These are phyloP conservation scores for Parnassius mnemosyne DNA, from an alignment of 2,888 invertebrate species.

Conservation along the genomic window DNA sequence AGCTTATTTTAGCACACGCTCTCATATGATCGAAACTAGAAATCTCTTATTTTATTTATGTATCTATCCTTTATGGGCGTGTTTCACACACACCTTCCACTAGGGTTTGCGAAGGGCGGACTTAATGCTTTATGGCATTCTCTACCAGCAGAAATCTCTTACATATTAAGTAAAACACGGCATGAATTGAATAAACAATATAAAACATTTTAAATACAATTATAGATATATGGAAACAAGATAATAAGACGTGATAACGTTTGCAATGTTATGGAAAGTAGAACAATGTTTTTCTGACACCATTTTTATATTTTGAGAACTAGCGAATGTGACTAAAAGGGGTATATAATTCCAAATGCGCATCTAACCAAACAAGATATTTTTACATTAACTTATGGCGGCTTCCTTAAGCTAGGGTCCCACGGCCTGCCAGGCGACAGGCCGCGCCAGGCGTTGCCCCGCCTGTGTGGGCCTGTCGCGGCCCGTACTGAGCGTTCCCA, in stretches of 20 bases:
- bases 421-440: too few relatives aligned
- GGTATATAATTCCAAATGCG: neutral
- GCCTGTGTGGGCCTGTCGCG: too few relatives aligned
- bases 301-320: too few relatives aligned
- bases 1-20: conserved; percentile 1
- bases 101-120: too few relatives aligned
- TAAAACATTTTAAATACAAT: conserved; percentile 4
- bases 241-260: too few relatives aligned
- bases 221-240: neutral
- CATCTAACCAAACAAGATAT: conserved; percentile 5
- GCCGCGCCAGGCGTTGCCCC: too few relatives aligned
- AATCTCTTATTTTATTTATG: neutral
- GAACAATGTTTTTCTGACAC: neutral
- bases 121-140: too few relatives aligned
- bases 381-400: neutral
- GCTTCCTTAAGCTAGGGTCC: too few relatives aligned
- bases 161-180: conserved; percentile 14
- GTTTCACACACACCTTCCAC: too few relatives aligned
- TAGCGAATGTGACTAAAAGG: too few relatives aligned
- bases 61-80: too few relatives aligned
- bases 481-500: too few relatives aligned
- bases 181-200: conserved; percentile 18
- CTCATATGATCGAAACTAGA: conserved; percentile 19
- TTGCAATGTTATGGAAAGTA: conserved; percentile 1
- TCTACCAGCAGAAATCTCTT: neutral